Percentiles rank a stretch among this genome's conserved stretches.
Conservation (phyloP, 2,888 invertebrate species). For the Luperina nickerlii region DNA sequence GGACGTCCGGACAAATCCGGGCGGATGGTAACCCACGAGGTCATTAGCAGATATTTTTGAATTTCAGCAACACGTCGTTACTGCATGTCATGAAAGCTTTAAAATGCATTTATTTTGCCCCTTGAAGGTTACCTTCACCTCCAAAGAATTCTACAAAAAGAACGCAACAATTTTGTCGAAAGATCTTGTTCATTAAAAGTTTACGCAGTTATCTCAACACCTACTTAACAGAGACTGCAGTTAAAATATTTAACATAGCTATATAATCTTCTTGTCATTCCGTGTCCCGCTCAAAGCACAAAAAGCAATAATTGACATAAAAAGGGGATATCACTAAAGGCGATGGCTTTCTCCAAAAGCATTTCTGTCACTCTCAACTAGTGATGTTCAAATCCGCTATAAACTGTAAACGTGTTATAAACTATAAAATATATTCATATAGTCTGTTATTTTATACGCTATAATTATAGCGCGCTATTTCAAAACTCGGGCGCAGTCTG, state of each 20-base stretch:
- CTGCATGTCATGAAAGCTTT: not conserved
- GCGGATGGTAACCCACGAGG: no score
- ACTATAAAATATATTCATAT: no score
- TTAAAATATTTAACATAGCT: constrained; percentile 47
- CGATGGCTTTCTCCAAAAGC: constrained; percentile 58
- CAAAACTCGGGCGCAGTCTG: no score
- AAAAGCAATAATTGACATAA: constrained; percentile 56
- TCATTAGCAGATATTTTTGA: not conserved
- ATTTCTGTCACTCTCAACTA: constrained; percentile 51
- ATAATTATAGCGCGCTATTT: no score
- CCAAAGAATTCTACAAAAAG: not conserved
- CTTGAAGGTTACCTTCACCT: constrained; percentile 1
- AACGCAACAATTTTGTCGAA: constrained; percentile 9
- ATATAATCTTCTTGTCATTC: constrained; percentile 45
- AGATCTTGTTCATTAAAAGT: constrained; percentile 35
- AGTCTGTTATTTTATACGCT: no score
- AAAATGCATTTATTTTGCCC: constrained; percentile 2
- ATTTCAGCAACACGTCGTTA: not conserved
- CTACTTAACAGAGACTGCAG: constrained; percentile 24
- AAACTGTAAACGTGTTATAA: no score
- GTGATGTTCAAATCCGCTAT: no score
- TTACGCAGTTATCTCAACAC: constrained; percentile 45
- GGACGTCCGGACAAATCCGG: no score
- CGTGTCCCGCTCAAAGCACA: constrained; percentile 16
- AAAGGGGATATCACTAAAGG: constrained; percentile 51